Evolutionary conservation across 2,113 vertebrate species (phyloP).

Genomic region (Scortum barcoo): DNA sequence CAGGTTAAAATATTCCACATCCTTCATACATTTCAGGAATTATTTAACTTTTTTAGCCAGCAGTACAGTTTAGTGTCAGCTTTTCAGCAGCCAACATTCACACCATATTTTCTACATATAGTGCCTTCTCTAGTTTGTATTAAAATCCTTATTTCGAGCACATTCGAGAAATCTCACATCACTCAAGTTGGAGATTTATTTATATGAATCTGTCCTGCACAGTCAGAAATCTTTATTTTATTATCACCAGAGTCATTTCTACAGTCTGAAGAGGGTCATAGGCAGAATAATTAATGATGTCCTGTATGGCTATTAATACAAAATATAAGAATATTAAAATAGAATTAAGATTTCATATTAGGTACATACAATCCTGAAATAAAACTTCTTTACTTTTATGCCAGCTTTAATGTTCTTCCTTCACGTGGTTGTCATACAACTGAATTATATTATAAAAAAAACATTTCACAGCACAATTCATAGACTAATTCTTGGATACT

Average conservation of each 20-base stretch:
- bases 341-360: too few relatives aligned
- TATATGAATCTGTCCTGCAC: not conserved
- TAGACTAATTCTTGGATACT: not conserved
- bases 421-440: not conserved
- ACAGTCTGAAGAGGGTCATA: not conserved
- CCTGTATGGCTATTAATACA: not conserved
- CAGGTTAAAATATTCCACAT: too few relatives aligned
- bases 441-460: not conserved
- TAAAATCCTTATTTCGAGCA: not conserved
- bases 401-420: not conserved
- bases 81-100: too few relatives aligned
- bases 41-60: too few relatives aligned
- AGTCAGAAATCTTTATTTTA: not conserved
- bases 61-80: too few relatives aligned
- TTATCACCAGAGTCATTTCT: not conserved
- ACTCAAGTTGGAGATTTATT: not conserved
- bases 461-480: not conserved
- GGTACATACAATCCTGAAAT: not conserved
- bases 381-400: not conserved
- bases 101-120: too few relatives aligned
- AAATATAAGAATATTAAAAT: not conserved
- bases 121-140: too few relatives aligned
- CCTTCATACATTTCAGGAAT: too few relatives aligned
- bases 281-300: not conserved
- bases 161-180: not conserved